These are phyloP conservation scores for Apoda limacodes DNA, from an alignment of 2,888 invertebrate genomes.

Conservation along the genomic window DNA sequence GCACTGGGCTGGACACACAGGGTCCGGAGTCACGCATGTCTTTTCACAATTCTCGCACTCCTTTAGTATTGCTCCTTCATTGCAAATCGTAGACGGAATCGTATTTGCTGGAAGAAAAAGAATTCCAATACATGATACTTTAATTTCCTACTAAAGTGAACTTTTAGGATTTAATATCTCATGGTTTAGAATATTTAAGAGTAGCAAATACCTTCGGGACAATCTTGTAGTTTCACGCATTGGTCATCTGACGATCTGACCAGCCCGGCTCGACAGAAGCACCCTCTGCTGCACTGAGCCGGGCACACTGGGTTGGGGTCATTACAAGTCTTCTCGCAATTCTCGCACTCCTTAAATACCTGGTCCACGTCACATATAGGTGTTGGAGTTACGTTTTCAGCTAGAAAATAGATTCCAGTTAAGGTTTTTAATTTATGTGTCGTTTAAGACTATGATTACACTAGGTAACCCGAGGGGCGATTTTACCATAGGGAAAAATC, in stretches of 20 bases:
- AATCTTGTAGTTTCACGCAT: constrained; percentile 34
- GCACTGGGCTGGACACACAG: constrained; percentile 32
- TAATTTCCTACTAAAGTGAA: background rate
- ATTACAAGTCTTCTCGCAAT: constrained; percentile 36
- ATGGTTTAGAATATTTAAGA: background rate
- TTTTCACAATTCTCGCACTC: constrained; percentile 56
- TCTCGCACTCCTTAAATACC: constrained; percentile 31
- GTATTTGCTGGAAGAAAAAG: constrained; percentile 16
- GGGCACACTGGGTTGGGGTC: constrained; percentile 30
- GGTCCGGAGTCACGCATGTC: constrained; percentile 37
- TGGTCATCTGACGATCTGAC: constrained; percentile 31
- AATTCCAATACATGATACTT: background rate
- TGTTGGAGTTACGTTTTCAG: too few relatives aligned
- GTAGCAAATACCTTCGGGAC: constrained; percentile 32
- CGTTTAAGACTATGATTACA: too few relatives aligned
- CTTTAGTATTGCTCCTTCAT: too few relatives aligned
- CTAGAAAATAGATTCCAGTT: too few relatives aligned
- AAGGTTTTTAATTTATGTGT: too few relatives aligned
- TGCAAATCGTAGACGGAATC: too few relatives aligned
- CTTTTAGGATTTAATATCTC: too few relatives aligned
- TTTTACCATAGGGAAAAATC: too few relatives aligned
- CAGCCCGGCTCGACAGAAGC: constrained; percentile 39
- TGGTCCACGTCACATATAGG: constrained; percentile 35
- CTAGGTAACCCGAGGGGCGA: too few relatives aligned
- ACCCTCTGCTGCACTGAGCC: constrained; percentile 30